A percentile compares a stretch with the other conserved stretches of the same genome.
These are phyloP conservation scores for Ditula angustiorana DNA, from an alignment of 2,888 invertebrate species.

Conservation along the genomic window DNA sequence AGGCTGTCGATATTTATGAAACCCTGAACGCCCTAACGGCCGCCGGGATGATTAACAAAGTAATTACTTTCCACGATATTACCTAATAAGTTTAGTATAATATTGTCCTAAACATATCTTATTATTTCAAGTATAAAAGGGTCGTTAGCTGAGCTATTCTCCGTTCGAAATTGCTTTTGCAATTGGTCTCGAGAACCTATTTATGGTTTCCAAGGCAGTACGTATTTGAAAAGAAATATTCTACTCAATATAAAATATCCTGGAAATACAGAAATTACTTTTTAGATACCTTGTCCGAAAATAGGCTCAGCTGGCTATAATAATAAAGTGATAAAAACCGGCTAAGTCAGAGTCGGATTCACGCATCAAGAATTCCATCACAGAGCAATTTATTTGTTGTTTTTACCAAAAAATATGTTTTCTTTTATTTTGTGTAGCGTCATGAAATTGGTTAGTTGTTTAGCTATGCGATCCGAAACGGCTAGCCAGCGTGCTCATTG, in stretches of 20 bases:
- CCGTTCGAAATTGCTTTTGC: not conserved
- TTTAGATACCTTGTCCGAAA: not conserved
- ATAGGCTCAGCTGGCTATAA: too few relatives aligned
- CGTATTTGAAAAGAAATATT: not conserved
- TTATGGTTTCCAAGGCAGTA: not conserved
- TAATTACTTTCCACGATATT: not conserved
- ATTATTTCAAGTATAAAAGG: not conserved
- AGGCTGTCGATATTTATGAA: not conserved
- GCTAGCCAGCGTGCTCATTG: too few relatives aligned
- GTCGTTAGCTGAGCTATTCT: not conserved
- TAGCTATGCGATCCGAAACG: too few relatives aligned
- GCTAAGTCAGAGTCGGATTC: too few relatives aligned
- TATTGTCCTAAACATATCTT: not conserved
- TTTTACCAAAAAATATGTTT: too few relatives aligned
- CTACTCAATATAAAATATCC: not conserved
- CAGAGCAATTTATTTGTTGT: too few relatives aligned
- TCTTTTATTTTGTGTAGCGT: too few relatives aligned
- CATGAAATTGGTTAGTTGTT: too few relatives aligned
- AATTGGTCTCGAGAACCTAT: not conserved
- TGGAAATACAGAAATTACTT: not conserved
- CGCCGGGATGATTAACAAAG: not conserved
- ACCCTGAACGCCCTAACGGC: not conserved
- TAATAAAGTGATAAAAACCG: too few relatives aligned
- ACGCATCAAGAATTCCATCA: too few relatives aligned
- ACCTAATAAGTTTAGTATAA: not conserved